phyloP scores from a whole-genome alignment of 1,140 invertebrate genomes.

The Radopholus similis region DNA sequence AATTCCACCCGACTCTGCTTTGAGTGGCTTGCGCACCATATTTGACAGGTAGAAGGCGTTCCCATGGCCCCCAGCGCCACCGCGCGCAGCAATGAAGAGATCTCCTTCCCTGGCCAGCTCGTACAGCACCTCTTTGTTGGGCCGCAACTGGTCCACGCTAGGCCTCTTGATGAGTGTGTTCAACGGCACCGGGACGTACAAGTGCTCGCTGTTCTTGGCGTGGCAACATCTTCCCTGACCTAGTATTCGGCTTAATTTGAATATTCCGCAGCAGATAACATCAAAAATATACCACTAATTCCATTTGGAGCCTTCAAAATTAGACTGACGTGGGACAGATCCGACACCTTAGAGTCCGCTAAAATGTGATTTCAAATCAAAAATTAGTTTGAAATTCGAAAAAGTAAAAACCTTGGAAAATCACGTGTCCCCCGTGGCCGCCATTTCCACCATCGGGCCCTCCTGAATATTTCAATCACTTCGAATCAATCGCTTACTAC shows the following conservation, averaged over 20 bases:
- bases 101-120: slow-evolving; percentile 71
- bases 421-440: slow-evolving; percentile 85
- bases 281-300: not conserved
- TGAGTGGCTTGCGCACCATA: slow-evolving; percentile 74
- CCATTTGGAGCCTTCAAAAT: slow-evolving; percentile 32
- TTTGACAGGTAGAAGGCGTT: slow-evolving; percentile 84
- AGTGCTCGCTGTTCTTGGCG: slow-evolving; percentile 71
- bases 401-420: slow-evolving; percentile 63
- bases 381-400: not conserved
- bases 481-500: not conserved
- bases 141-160: slow-evolving; percentile 25
- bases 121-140: slow-evolving; percentile 65
- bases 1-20: slow-evolving; percentile 79
- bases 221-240: slow-evolving; percentile 75
- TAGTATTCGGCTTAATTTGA: slow-evolving; percentile 46
- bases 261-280: not conserved
- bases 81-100: slow-evolving; percentile 86
- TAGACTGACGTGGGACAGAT: slow-evolving; percentile 20
- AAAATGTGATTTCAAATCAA: slow-evolving; percentile 24
- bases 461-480: slow-evolving; percentile 50
- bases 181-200: slow-evolving; percentile 72
- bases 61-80: slow-evolving; percentile 88
- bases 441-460: slow-evolving; percentile 95
- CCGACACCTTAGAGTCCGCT: slow-evolving; percentile 44
- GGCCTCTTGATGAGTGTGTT: slow-evolving; percentile 75